phyloP scores from a whole-genome alignment of 2,888 invertebrate species.

The Notocelia uddmanniana region DNA sequence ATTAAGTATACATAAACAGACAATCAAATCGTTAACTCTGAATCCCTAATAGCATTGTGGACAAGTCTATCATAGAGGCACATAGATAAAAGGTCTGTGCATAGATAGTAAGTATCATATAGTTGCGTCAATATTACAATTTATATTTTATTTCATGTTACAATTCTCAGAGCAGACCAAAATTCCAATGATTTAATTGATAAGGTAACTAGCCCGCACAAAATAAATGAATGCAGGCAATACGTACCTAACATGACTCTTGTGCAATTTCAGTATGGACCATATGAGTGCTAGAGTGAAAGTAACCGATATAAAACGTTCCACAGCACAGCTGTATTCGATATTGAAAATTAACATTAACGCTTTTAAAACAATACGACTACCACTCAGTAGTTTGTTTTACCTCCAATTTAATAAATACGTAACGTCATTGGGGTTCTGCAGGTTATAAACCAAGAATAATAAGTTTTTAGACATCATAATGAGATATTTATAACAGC shows the following conservation, averaged over 20 bases:
- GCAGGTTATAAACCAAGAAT: neutral
- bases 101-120: no score
- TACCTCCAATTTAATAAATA: neutral
- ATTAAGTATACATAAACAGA: neutral
- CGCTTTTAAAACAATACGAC: constrained; percentile 3
- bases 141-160: neutral
- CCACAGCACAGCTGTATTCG: constrained; percentile 5
- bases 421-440: neutral
- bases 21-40: neutral
- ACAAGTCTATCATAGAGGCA: neutral
- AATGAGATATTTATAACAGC: no score
- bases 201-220: neutral
- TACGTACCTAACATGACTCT: constrained; percentile 46
- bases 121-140: neutral
- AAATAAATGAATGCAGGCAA: constrained; percentile 16
- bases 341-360: constrained; percentile 21
- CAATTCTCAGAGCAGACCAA: neutral
- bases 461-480: no score
- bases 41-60: neutral
- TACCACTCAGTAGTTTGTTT: constrained; percentile 1
- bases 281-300: constrained; percentile 49
- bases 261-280: constrained; percentile 51
- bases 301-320: constrained; percentile 49
- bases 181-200: constrained; percentile 6
- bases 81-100: no score